Evolutionary conservation across 2,113 vertebrate genomes (phyloP), one percentile per base, ranked within the genome.

Genomic region (Chascanopsetta lugubris): DNA sequence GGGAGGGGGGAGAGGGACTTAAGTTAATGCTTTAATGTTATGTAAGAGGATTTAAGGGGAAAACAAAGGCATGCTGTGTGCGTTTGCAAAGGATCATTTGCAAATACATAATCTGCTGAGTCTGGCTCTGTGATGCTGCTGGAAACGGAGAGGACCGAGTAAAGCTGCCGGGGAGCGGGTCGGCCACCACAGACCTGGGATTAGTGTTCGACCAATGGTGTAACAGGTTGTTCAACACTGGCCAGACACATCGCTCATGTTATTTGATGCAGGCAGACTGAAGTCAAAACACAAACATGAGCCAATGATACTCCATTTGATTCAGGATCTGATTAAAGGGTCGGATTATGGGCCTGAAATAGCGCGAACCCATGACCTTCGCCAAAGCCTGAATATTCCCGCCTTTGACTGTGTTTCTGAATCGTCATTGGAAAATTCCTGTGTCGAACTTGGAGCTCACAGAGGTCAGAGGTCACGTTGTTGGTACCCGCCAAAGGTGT

Each of bases 11-110:
- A 34, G 48, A 24, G 6, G 58, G 51, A 69, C 63, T 71, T 60
- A 45, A 32, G 48, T 46, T 43, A 75, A 73, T 61, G 43, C 46
- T 61, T 61, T 65, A 20, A 27, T 61, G 53, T 89, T 88, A 72
- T 64, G 69, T 83, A 83, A 88, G 77, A 20, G 60, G 55, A 80
- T 82, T 78, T 66, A 25, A 21, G 7, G 45, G 8, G 48, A 60
- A 73, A 72, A 77, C 73, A 86, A 85, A 77, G 75, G 18, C 8
- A 4, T 40, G 59, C 61, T 68, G 9, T 74, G 64, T 69, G 59
- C 10, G 76, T 75, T 79, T 76, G 82, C 40, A 30, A 12, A 57
- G 66, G 70, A 67, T 80, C 50, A 30, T 53, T 49, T 7, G 1
- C 25, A 63, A 79, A 84, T 34, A 61, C 55, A 47, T 64, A 71